Percentiles rank a stretch among this genome's conserved stretches.
Evolutionary conservation across 2,888 invertebrate genomes (phyloP).

Genomic region (Parthenolecanium corni): DNA sequence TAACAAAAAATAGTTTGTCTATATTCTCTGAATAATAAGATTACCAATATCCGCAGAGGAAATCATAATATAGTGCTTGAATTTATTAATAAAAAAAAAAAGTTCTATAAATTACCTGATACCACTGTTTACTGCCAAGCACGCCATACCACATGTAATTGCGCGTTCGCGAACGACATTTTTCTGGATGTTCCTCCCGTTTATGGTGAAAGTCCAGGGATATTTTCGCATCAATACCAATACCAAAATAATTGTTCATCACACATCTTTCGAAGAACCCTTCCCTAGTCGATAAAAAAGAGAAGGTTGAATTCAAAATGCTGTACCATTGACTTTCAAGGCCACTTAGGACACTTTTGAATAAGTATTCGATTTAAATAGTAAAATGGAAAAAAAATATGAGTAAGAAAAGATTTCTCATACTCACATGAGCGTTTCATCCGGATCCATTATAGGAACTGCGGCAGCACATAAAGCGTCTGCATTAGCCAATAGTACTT

Average conservation of each 20-base stretch:
- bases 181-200: conserved; percentile 92
- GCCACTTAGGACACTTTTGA: no score
- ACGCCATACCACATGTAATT: conserved; percentile 86
- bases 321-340: no score
- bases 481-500: conserved; percentile 88
- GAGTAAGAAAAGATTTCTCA: no score
- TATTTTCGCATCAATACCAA: conserved; percentile 96
- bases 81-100: no score
- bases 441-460: conserved; percentile 88
- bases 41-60: no score
- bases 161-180: conserved; percentile 83
- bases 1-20: no score
- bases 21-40: no score
- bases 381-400: no score
- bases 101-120: conserved; percentile 35
- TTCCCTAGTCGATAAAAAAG: conserved; percentile 45
- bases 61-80: no score
- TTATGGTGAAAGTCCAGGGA: conserved; percentile 94
- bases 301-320: no score
- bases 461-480: conserved; percentile 93
- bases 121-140: conserved; percentile 45
- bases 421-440: conserved; percentile 59
- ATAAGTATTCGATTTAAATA: no score
- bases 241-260: conserved; percentile 98
- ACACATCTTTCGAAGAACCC: conserved; percentile 88